Evolutionary conservation across 2,113 vertebrate genomes (phyloP).

Genomic region (Calidris pygmaea): DNA sequence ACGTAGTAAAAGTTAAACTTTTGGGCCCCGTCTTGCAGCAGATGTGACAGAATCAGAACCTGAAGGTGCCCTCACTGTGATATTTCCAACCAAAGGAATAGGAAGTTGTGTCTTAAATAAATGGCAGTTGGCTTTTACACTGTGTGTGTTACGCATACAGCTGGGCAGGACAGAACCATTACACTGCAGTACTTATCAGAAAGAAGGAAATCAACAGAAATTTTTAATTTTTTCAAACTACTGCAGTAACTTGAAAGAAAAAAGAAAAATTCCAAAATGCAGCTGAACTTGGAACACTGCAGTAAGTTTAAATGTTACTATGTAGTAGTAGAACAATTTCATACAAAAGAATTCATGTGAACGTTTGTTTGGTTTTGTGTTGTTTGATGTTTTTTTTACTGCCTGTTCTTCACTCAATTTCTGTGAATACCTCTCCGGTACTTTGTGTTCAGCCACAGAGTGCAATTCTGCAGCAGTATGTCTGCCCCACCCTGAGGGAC

Average conservation of each 20-base stretch:
- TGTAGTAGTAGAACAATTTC: background rate
- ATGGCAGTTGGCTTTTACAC: background rate
- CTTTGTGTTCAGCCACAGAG: background rate
- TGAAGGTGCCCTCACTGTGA: background rate
- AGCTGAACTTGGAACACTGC: background rate
- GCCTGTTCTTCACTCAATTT: background rate
- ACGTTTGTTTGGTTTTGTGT: no score
- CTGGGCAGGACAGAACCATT: background rate
- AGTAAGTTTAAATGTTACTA: background rate
- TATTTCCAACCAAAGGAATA: background rate
- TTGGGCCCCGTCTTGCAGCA: background rate
- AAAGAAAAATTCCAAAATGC: background rate
- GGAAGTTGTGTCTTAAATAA: background rate
- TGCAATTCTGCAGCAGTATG: background rate
- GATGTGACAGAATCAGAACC: background rate
- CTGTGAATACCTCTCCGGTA: background rate
- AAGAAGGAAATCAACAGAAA: background rate
- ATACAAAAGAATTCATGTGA: background rate
- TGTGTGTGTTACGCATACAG: background rate
- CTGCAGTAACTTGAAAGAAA: background rate
- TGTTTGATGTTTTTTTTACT: background rate
- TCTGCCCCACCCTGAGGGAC: slow-evolving; percentile 25
- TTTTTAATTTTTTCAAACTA: background rate
- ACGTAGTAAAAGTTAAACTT: background rate
- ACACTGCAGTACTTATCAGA: background rate